A percentile compares a stretch with the other conserved stretches of the same genome.
These are phyloP conservation scores for Palythoa caribaeorum DNA, from an alignment of 92 coral and sea anemone species.

Conservation along the genomic window DNA sequence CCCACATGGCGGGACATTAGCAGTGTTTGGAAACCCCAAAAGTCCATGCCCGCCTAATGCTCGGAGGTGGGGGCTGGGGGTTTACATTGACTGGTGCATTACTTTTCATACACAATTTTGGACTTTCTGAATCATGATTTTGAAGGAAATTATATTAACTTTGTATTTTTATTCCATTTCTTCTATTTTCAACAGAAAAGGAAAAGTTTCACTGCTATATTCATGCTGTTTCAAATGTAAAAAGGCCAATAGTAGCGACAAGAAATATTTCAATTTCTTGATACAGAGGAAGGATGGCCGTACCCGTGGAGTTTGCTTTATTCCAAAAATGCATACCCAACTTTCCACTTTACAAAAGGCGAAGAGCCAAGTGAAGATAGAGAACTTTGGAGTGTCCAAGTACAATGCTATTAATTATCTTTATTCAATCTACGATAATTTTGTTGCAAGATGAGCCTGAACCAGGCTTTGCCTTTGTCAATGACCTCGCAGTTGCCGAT, in stretches of 20 bases:
- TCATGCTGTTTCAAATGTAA: neutral
- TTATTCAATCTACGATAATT: constrained; percentile 33
- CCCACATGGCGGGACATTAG: too few species aligned
- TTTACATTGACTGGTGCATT: too few species aligned
- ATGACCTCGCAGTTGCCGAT: constrained; percentile 31
- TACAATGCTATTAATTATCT: constrained; percentile 35
- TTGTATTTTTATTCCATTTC: too few species aligned
- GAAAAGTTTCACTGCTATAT: too few species aligned
- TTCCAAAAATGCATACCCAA: constrained; percentile 39
- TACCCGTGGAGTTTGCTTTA: constrained; percentile 47
- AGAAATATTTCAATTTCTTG: constrained; percentile 45
- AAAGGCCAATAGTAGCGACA: constrained; percentile 39
- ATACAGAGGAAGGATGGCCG: constrained; percentile 36
- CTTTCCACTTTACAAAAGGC: constrained; percentile 40
- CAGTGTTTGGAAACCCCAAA: too few species aligned
- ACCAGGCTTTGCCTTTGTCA: constrained; percentile 24
- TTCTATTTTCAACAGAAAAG: too few species aligned
- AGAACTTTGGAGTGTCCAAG: constrained; percentile 28
- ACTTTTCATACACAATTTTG: too few species aligned
- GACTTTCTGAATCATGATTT: too few species aligned
- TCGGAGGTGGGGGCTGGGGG: too few species aligned
- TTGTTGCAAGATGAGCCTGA: constrained; percentile 21
- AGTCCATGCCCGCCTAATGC: too few species aligned
- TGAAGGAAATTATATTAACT: too few species aligned
- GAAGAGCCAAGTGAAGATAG: constrained; percentile 36